A percentile compares a stretch with the other conserved stretches of the same genome.
phyloP scores from a whole-genome alignment of 1,140 invertebrate species.

The Temnothorax longispinosus region DNA sequence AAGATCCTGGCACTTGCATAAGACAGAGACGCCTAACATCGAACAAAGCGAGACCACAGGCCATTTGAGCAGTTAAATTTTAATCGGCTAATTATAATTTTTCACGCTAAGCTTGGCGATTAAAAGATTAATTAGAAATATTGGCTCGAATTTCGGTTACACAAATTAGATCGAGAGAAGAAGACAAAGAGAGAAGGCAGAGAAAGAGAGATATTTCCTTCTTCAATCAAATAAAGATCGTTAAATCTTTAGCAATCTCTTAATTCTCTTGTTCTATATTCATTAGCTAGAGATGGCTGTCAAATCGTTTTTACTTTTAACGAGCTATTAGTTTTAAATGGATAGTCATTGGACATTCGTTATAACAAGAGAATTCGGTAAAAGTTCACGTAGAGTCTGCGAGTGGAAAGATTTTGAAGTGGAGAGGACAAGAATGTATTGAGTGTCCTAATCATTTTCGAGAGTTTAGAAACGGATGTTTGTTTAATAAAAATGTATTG shows the following conservation, averaged over 20 bases:
- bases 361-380: constrained; percentile 10
- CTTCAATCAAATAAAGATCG: background rate
- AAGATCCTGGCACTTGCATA: constrained; percentile 1
- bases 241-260: constrained; percentile 10
- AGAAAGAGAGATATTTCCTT: background rate
- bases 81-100: too few species aligned
- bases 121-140: background rate
- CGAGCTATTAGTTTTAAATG: constrained; percentile 16
- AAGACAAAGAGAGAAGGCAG: background rate
- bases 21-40: background rate
- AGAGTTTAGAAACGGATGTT: background rate
- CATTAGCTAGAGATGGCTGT: background rate
- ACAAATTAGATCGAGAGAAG: background rate
- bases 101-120: too few species aligned
- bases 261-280: constrained; percentile 6
- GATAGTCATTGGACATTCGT: background rate
- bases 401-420: background rate
- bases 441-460: background rate
- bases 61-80: too few species aligned
- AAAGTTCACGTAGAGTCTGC: background rate
- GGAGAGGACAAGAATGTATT: background rate
- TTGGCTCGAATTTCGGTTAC: background rate
- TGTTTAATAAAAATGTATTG: background rate
- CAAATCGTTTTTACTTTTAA: constrained; percentile 40
- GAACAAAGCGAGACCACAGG: too few species aligned